These are phyloP conservation scores for Trisateles emortualis DNA, from an alignment of 2,888 invertebrate species.

Conservation along the genomic window DNA sequence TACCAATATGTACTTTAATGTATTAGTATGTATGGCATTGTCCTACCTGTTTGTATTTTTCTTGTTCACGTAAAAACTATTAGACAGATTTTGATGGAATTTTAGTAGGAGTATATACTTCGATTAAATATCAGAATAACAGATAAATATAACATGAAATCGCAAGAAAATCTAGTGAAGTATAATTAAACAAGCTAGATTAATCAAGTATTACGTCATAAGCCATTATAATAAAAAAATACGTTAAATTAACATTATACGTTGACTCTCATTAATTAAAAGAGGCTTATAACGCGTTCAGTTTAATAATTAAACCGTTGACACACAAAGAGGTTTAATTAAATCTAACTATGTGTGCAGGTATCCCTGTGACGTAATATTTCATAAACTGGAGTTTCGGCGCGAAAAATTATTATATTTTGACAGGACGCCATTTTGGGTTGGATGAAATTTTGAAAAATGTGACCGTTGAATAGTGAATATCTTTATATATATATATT, in stretches of 20 bases:
- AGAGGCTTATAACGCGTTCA: slow-evolving; percentile 25
- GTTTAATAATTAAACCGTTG: slow-evolving; percentile 31
- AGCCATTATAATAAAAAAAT: background rate
- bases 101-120: too few species aligned
- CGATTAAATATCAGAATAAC: too few species aligned
- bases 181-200: background rate
- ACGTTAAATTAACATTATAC: background rate
- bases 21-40: too few species aligned
- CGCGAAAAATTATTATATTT: slow-evolving; percentile 25
- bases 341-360: slow-evolving; percentile 40
- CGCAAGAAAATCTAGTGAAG: too few species aligned
- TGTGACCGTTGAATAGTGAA: background rate
- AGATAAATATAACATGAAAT: too few species aligned
- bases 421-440: slow-evolving; percentile 32
- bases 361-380: slow-evolving; percentile 26
- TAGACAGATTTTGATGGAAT: too few species aligned
- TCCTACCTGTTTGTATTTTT: too few species aligned
- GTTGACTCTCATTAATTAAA: slow-evolving; percentile 25
- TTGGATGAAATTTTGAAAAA: slow-evolving; percentile 10
- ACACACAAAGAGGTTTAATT: slow-evolving; percentile 41
- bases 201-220: too few species aligned
- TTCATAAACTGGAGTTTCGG: slow-evolving; percentile 25
- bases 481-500: too few species aligned
- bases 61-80: too few species aligned
- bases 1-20: too few species aligned